A percentile compares a stretch with the other conserved stretches of the same genome.
Evolutionary conservation across 2,888 invertebrate genomes (phyloP).

Genomic region (Galerucella calmariensis): DNA sequence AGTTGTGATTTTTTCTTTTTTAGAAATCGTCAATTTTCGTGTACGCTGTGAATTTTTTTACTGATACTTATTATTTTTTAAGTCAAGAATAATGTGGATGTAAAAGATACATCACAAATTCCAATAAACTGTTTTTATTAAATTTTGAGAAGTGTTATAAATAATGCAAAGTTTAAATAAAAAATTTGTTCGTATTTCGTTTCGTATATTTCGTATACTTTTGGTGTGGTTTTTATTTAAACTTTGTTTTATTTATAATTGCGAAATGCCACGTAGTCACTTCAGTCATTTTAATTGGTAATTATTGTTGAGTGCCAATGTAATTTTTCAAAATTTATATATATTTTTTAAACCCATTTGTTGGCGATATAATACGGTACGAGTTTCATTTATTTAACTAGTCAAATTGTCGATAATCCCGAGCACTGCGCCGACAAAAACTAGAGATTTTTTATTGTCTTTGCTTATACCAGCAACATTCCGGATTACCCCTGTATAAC

Average conservation of each 20-base stretch:
- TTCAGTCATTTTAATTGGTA: background rate
- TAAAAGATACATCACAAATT: constrained; percentile 19
- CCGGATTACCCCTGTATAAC: too few relatives aligned
- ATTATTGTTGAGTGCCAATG: background rate
- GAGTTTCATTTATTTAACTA: too few relatives aligned
- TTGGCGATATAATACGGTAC: too few relatives aligned
- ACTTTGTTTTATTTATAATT: constrained; percentile 4
- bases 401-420: too few relatives aligned
- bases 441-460: too few relatives aligned
- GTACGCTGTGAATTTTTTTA: constrained; percentile 38
- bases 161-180: background rate
- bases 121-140: constrained; percentile 14
- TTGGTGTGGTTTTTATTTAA: background rate
- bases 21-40: constrained; percentile 34
- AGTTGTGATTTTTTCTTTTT: constrained; percentile 26
- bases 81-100: constrained; percentile 15
- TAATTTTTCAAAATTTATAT: background rate
- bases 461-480: too few relatives aligned
- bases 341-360: too few relatives aligned
- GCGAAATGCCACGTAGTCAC: background rate
- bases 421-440: too few relatives aligned
- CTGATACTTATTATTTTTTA: constrained; percentile 26
- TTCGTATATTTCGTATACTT: background rate
- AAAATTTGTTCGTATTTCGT: too few relatives aligned
- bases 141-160: background rate